Base-by-base conservation (phyloP, 2,888 invertebrate species). In the Tortricodes alternella region DNA sequence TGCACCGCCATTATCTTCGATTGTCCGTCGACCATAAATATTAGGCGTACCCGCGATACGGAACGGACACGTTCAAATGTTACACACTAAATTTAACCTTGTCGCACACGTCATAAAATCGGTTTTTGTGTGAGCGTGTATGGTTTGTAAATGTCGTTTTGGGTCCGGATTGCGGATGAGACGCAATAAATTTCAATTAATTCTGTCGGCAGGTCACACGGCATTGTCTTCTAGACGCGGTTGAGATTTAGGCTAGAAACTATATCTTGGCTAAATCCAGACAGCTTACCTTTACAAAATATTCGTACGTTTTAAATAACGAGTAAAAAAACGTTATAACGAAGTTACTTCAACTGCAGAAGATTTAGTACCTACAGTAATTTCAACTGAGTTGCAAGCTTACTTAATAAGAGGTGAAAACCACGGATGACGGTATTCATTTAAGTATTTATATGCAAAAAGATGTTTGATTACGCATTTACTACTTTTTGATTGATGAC, bases 181-280 rank as follows among this genome's bases (percentile, higher is more conserved):
- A 78, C 76, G 80, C 73, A 86, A 89, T 90, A 89, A 85, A 89
- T 90, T 89, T 89, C 86, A 89, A 90, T 90, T 86, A 89, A 78
- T 78, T 72, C 70, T 75, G 89, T 74, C 80, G 83, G 84, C 89
- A 81, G 74, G 65, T 68, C 68, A 65, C 75, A 74, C 76, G 79
- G 75, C 75, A 81, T 81, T 85, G 85, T 85, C 79, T 81, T 79
- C 27, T n/a, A 74, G 21, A 50, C 21, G 19, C 68, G 65, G 72
- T 70, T 62, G 79, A 80, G 85, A 86, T 89, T 87, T 82, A 79
- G 78, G 77, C 11, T 4, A 3, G 8, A 29, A 16, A 18, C n/a
- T 11, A 6, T 23, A n/a, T 48, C n/a, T 24, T 16, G 23, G n/a
- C 15, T 8, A 11, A 9, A 37, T 48, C 23, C 21, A n/a, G 23